Evolutionary conservation across 1,140 invertebrate species (phyloP).

Genomic region (Brachionus plicatilis): DNA sequence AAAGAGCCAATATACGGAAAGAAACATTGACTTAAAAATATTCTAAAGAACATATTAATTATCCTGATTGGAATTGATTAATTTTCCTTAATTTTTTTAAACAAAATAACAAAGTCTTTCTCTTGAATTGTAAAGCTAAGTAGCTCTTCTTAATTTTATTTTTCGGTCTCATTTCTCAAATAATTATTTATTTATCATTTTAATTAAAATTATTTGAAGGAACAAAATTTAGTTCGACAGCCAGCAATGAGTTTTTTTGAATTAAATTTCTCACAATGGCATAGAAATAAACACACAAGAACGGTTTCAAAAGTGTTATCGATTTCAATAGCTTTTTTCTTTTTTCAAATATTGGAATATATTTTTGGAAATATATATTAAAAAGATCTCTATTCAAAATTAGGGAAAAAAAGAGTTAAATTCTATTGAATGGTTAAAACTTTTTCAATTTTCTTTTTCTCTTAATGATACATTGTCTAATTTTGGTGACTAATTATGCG

Average conservation of each 20-base stretch:
- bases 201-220: neutral
- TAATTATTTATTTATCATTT: neutral
- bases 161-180: neutral
- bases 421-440: neutral
- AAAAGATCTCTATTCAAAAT: neutral
- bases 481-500: conserved; percentile 17
- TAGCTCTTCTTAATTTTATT: neutral
- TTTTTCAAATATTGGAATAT: neutral
- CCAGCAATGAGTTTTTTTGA: neutral
- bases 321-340: neutral
- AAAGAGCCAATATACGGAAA: neutral
- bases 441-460: neutral
- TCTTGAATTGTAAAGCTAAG: neutral
- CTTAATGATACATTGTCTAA: conserved; percentile 32
- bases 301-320: neutral
- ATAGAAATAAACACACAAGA: neutral
- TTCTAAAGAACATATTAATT: neutral
- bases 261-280: neutral
- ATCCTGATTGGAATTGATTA: neutral
- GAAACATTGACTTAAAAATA: neutral
- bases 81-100: neutral
- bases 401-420: neutral
- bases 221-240: neutral
- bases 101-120: neutral
- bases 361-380: neutral